phyloP scores from a whole-genome alignment of 2,113 vertebrate genomes.

The Argyrosomus japonicus region DNA sequence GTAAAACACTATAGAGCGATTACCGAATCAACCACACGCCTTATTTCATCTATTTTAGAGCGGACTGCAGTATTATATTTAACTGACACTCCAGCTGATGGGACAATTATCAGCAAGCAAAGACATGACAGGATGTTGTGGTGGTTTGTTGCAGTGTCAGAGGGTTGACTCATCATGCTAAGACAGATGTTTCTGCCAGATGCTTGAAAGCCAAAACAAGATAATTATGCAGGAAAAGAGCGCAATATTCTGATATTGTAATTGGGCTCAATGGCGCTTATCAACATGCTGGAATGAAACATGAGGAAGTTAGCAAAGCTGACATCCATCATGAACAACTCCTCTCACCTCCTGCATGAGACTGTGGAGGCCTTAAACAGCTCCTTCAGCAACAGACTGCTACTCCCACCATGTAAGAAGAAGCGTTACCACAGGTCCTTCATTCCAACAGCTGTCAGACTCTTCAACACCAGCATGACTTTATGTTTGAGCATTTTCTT shows the following conservation, averaged over 20 bases:
- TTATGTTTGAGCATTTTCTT: no score
- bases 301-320: background rate
- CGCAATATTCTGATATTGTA: background rate
- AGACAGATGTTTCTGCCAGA: background rate
- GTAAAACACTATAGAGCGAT: constrained; percentile 49
- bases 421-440: no score
- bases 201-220: background rate
- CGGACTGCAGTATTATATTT: constrained; percentile 33
- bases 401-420: no score
- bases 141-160: background rate
- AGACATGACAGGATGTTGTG: background rate
- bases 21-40: constrained; percentile 37
- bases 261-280: no score
- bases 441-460: no score
- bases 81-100: background rate
- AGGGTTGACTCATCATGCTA: no score
- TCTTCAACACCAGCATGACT: no score
- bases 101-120: constrained; percentile 1
- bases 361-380: no score
- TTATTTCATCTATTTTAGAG: constrained; percentile 37
- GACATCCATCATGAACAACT: no score
- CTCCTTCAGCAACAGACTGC: no score
- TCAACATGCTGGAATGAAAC: background rate
- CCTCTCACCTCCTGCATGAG: no score
- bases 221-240: background rate